Evolutionary conservation across 1,140 invertebrate genomes (phyloP), one percentile per base, ranked within the genome.

Genomic region (Notospermus geniculatus): DNA sequence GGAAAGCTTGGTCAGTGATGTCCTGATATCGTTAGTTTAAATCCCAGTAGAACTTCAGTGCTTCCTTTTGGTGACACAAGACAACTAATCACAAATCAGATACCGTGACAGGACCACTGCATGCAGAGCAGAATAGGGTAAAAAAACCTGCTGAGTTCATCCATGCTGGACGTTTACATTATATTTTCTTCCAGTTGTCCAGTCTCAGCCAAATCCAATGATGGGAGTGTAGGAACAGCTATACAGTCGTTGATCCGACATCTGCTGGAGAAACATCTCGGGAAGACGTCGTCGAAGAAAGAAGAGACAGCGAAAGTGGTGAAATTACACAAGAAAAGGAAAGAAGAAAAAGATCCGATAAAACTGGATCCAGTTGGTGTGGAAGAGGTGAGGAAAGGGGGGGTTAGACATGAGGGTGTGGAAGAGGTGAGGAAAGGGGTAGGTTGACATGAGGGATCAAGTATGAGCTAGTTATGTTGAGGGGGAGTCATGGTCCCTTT

Each of bases 231-330:
- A 13, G 56, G 63, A 46, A 59, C 66, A 60, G 73, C 71, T 25
- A 68, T 77, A 36, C 71, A 73, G 59, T 62, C 64, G 1, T 63
- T 77, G 22, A 61, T 77, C 7, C 58, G 75, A 27, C 66, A 72
- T 55, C 65, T 77, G 23, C 58, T 77, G n/a, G 70, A 72, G 56
- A 68, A 70, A 9, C 60, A 69, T 25, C 46, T 32, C 41, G 19
- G 13, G 15, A 56, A 19, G 25, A 28, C n/a, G 15, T 19, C 19
- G 9, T 9, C 28, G n/a, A 55, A 55, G 54, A 55, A 22, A 55
- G 11, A 11, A 9, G 54, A 55, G 54, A 55, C 9, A 29, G 54
- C 22, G 22, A 55, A 4, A 36, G 32, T 36, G 32, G 32, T 36
- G 32, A 36, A 36, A 36, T 4, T 36, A 7, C 32, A 55, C 22